Base-by-base conservation (phyloP, 2,113 vertebrate genomes). In the Dromiciops gliroides region DNA sequence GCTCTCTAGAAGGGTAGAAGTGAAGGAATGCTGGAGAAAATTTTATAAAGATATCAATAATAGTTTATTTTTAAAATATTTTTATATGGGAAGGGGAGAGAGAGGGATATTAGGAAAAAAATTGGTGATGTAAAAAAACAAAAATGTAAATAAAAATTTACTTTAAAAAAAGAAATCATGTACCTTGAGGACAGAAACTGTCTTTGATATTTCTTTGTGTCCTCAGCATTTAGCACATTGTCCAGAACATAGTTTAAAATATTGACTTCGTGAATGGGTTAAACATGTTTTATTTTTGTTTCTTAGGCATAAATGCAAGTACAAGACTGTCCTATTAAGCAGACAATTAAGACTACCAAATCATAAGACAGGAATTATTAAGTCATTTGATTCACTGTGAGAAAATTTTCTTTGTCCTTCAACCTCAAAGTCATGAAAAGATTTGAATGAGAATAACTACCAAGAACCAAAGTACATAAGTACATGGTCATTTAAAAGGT, bases 261-360 rank as follows among this genome's bases (percentile, higher is more conserved):
- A 28, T 4, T 90, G 28, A 9, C 22, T 93, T 3, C 5, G 24
- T 90, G 47, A 88, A 94, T 12, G 83, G 37, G 24, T 93, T 50
- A 49, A n/a, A 10, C 56, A 93, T 89, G 5, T 51, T 67, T 47
- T 51, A 51, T 92, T 94, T 83, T 90, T 16, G 8, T 89, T 75
- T 92, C 44, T 95, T 67, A 47, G 31, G 26, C 26, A 48, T 89
- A 96, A 92, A 92, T 92, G 5, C 92, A 31, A 89, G 67, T 83
- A 2, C 19, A 96, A 28, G 25, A 91, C 3, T 90, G 12, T 56
- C 89, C 50, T 92, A 83, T 51, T 88, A 56, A 26, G 37, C 37
- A 75, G 60, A 52, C 60, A 91, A 94, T 60, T 92, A 5, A 92
- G 3, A 67, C 25, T 23, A 47, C 26, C 88, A 95, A 95, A 91